phyloP scores from a whole-genome alignment of 2,888 invertebrate species.

The Conomelus anceps region DNA sequence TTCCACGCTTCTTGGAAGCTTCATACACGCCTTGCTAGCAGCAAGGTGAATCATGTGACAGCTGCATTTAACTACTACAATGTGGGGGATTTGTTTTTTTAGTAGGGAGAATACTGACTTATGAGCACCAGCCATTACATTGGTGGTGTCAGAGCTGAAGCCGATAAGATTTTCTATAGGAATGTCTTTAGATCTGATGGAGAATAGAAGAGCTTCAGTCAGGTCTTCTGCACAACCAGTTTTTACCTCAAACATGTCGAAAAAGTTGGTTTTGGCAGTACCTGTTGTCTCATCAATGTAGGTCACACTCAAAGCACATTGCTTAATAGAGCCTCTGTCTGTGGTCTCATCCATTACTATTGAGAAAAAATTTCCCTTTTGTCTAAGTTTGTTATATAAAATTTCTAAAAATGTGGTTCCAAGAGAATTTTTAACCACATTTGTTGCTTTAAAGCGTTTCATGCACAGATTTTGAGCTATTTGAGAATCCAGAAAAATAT shows the following conservation, averaged over 20 bases:
- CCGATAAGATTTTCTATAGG: slow-evolving; percentile 10
- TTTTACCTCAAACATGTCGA: slow-evolving; percentile 3
- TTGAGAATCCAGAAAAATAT: not conserved
- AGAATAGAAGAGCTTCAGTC: not conserved
- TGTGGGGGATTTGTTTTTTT: not conserved
- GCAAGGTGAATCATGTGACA: slow-evolving; percentile 17
- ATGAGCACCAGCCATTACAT: slow-evolving; percentile 11
- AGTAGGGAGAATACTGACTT: slow-evolving; percentile 11
- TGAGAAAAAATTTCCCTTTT: slow-evolving; percentile 4
- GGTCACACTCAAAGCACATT: slow-evolving; percentile 6
- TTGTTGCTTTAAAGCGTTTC: not conserved
- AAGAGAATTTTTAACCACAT: not conserved
- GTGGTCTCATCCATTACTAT: slow-evolving; percentile 13
- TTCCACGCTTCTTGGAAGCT: slow-evolving; percentile 11
- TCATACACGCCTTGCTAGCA: slow-evolving; percentile 13
- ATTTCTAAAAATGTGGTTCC: not conserved
- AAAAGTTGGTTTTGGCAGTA: slow-evolving; percentile 2
- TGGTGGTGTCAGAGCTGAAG: slow-evolving; percentile 16
- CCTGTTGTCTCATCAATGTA: not conserved
- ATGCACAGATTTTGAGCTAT: not conserved
- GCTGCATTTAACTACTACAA: slow-evolving; percentile 4
- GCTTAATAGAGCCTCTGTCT: not conserved
- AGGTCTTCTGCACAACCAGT: not conserved
- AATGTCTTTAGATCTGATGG: not conserved
- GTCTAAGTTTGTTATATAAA: not conserved